phyloP scores from a whole-genome alignment of 1,140 invertebrate species.

The Rhyzopertha dominica region DNA sequence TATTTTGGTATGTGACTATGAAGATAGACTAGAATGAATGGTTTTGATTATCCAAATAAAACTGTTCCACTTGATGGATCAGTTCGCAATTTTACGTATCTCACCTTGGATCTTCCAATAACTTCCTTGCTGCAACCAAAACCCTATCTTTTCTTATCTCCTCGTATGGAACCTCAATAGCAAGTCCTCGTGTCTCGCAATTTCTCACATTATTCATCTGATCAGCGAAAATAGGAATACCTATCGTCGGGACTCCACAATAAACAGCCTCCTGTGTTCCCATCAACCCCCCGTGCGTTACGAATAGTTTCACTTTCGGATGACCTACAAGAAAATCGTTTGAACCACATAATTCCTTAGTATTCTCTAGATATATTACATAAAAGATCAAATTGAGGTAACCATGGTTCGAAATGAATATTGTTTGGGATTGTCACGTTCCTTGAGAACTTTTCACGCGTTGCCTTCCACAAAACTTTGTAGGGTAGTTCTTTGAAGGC shows the following conservation, averaged over 20 bases:
- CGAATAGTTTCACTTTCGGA: constrained; percentile 50
- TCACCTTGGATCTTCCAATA: constrained; percentile 40
- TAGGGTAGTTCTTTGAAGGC: constrained; percentile 55
- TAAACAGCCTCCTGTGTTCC: constrained; percentile 52
- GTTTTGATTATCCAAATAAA: no score
- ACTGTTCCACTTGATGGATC: no score
- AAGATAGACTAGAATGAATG: no score
- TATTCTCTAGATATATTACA: constrained; percentile 47
- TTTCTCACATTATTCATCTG: constrained; percentile 49
- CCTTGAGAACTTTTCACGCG: constrained; percentile 44
- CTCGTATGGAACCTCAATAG: constrained; percentile 35
- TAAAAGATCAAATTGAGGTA: constrained; percentile 64
- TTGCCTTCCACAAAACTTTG: constrained; percentile 60
- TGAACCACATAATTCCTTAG: constrained; percentile 6
- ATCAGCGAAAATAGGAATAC: constrained; percentile 53
- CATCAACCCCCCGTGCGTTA: constrained; percentile 55
- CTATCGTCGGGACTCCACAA: constrained; percentile 51
- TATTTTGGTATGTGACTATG: no score
- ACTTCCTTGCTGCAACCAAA: constrained; percentile 24
- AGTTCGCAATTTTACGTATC: not conserved
- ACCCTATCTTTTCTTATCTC: constrained; percentile 39
- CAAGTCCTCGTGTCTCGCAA: constrained; percentile 41
- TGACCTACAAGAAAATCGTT: constrained; percentile 42
- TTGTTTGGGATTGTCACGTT: constrained; percentile 48
- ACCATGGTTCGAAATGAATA: constrained; percentile 59